Evolutionary conservation across 2,113 vertebrate species (phyloP).

Genomic region (Sterrhoptilus dennistouni): DNA sequence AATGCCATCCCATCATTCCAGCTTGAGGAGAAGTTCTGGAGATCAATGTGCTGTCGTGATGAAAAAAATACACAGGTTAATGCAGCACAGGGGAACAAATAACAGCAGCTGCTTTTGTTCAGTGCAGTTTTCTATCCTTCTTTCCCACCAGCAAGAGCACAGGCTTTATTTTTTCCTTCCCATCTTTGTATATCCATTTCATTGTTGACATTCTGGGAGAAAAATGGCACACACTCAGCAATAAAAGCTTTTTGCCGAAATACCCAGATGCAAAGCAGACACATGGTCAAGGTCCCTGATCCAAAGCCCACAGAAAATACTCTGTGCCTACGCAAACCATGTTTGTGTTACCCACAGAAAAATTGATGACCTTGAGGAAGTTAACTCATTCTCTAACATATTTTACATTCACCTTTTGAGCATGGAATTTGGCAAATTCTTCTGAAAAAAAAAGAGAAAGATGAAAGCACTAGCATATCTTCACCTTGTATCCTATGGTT

Average conservation of each 20-base stretch:
- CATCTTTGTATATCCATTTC: not conserved
- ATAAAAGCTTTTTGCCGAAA: not conserved
- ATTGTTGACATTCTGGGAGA: not conserved
- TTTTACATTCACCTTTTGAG: not conserved
- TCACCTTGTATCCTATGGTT: constrained; percentile 92
- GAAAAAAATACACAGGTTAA: not conserved
- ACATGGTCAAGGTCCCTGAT: not conserved
- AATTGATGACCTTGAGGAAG: not conserved
- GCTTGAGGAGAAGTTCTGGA: constrained; percentile 96
- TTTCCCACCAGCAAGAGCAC: not conserved
- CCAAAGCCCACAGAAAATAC: not conserved
- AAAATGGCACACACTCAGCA: not conserved
- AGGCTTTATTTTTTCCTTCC: not conserved
- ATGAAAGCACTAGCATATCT: not conserved
- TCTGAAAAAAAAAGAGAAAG: not conserved
- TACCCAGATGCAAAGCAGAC: not conserved
- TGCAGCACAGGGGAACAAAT: not conserved
- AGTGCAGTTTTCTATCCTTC: not conserved
- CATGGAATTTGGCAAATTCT: not conserved
- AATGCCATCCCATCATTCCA: constrained; percentile 97
- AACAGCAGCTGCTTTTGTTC: not conserved
- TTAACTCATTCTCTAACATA: not conserved
- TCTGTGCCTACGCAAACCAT: not conserved
- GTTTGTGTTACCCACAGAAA: not conserved
- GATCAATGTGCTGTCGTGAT: constrained; percentile 84